phyloP scores from a whole-genome alignment of 2,888 invertebrate genomes.

The Parnassius glacialis region DNA sequence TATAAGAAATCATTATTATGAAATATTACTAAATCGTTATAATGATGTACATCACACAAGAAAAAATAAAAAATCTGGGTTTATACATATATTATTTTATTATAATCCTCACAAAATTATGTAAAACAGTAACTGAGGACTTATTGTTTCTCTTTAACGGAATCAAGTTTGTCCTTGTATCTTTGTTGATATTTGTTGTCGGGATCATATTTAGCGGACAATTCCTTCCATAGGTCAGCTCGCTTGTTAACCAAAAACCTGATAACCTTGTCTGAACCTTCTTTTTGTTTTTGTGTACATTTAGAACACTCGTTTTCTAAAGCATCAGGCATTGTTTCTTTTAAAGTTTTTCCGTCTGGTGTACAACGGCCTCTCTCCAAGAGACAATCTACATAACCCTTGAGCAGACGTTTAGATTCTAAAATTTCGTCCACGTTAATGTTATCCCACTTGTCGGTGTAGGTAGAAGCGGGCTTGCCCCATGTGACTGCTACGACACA shows the following conservation, averaged over 20 bases:
- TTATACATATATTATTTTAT: background rate
- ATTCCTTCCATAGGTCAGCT: constrained; percentile 83
- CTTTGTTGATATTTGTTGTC: constrained; percentile 83
- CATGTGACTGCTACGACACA: constrained; percentile 55
- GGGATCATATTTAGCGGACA: constrained; percentile 87
- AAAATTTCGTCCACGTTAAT: no score
- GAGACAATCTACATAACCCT: no score
- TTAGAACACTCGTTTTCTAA: constrained; percentile 84
- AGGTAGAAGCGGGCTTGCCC: constrained; percentile 53
- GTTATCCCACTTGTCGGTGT: no score
- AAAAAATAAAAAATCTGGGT: no score
- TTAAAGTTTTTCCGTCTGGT: constrained; percentile 53
- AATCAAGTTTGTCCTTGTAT: constrained; percentile 78
- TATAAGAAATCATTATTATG: no score
- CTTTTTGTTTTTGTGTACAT: constrained; percentile 83
- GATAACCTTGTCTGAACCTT: constrained; percentile 83
- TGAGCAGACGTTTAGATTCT: no score
- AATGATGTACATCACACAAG: no score
- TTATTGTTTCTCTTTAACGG: constrained; percentile 43
- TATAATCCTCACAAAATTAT: background rate
- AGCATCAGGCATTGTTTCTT: constrained; percentile 85
- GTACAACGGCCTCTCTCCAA: no score
- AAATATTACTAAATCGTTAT: no score
- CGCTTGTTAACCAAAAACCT: constrained; percentile 85
- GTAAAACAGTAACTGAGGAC: background rate